Conservation (phyloP, 1,140 invertebrate species). For the Limonius californicus region DNA sequence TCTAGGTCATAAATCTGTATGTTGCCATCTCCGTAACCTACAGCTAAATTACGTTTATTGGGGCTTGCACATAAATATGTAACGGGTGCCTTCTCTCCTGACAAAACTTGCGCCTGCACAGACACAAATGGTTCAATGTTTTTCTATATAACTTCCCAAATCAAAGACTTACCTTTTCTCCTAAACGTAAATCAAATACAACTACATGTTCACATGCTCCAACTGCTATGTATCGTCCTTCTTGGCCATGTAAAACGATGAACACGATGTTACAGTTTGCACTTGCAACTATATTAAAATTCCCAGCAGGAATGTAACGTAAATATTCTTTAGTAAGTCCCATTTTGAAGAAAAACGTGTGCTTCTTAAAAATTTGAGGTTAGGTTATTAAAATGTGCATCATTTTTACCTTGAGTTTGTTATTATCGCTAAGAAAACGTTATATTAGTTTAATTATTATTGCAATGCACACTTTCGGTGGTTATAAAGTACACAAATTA, state of each 20-base stretch:
- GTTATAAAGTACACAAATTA: too few species aligned
- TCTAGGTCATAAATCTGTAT: constrained; percentile 77
- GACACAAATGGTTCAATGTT: constrained; percentile 24
- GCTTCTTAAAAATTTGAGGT: too few species aligned
- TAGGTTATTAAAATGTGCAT: too few species aligned
- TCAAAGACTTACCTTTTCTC: constrained; percentile 69
- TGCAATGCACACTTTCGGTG: too few species aligned
- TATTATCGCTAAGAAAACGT: too few species aligned
- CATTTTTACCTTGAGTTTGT: too few species aligned
- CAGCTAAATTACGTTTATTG: constrained; percentile 74
- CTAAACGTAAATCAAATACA: constrained; percentile 89
- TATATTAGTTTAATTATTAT: too few species aligned
- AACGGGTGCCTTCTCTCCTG: constrained; percentile 74
- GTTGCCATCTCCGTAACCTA: constrained; percentile 87
- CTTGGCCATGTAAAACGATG: constrained; percentile 68
- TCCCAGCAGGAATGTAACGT: constrained; percentile 74
- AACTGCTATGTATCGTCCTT: constrained; percentile 79
- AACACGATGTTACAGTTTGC: constrained; percentile 73
- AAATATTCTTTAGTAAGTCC: constrained; percentile 96
- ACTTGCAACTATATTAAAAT: constrained; percentile 84
- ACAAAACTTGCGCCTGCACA: constrained; percentile 63
- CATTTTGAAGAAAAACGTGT: too few species aligned
- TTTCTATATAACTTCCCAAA: neutral
- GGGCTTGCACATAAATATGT: constrained; percentile 68
- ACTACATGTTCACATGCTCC: constrained; percentile 90